Percentiles rank a stretch among this genome's conserved stretches.
Conservation (phyloP, 2,888 invertebrate species). For the Drosophila anceps region DNA sequence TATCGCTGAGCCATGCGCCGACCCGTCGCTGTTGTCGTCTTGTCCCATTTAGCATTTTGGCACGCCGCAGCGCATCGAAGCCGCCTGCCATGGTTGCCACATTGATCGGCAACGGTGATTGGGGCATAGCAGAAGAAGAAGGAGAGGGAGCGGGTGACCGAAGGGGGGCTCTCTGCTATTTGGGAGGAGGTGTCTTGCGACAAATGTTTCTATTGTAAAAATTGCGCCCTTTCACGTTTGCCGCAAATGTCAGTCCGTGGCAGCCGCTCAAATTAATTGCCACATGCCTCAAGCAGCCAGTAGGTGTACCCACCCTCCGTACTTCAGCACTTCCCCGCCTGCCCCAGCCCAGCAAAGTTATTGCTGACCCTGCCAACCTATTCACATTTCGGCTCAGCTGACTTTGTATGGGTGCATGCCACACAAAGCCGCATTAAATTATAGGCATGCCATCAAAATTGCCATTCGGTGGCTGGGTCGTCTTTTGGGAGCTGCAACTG, state of each 20-base stretch:
- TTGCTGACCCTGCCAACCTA: slow-evolving; percentile 71
- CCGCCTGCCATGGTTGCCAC: slow-evolving; percentile 53
- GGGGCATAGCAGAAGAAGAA: background rate
- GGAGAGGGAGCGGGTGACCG: background rate
- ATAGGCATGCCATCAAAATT: slow-evolving; percentile 60
- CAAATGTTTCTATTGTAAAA: slow-evolving; percentile 70
- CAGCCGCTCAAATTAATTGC: slow-evolving; percentile 68
- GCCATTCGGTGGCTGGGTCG: slow-evolving; percentile 38
- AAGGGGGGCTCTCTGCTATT: background rate
- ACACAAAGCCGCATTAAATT: slow-evolving; percentile 67
- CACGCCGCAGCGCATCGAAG: slow-evolving; percentile 66
- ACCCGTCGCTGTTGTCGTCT: slow-evolving; percentile 37
- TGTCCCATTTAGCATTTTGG: slow-evolving; percentile 75
- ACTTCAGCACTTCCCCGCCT: background rate
- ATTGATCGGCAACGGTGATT: slow-evolving; percentile 55
- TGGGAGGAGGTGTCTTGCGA: slow-evolving; percentile 47
- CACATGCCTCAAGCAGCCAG: slow-evolving; percentile 48
- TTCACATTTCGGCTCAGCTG: slow-evolving; percentile 71
- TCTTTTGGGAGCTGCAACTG: slow-evolving; percentile 19
- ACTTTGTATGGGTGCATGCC: slow-evolving; percentile 64
- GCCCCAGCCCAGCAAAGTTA: slow-evolving; percentile 14
- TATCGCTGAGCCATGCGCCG: slow-evolving; percentile 18
- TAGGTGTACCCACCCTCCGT: background rate
- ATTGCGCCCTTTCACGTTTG: slow-evolving; percentile 75
- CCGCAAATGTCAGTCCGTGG: slow-evolving; percentile 64